Evolutionary conservation across 2,888 invertebrate species (phyloP).

Genomic region (Pollenia amentaria): DNA sequence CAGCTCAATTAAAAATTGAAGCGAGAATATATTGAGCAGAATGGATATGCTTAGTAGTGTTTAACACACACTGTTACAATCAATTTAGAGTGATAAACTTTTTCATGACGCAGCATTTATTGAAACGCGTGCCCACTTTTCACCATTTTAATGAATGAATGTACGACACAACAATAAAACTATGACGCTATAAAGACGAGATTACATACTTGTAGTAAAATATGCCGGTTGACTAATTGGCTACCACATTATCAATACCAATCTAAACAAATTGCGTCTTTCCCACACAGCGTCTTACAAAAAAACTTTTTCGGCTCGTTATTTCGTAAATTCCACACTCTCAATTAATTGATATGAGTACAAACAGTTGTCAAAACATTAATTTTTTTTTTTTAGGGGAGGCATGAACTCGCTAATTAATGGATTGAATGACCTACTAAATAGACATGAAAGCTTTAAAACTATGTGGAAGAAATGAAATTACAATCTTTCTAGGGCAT

Average conservation of each 20-base stretch:
- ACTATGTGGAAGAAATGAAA: conserved; percentile 15
- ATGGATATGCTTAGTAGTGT: not conserved
- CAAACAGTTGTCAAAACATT: conserved; percentile 52
- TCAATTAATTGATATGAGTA: conserved; percentile 50
- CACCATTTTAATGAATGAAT: conserved; percentile 19
- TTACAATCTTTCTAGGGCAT: conserved; percentile 24
- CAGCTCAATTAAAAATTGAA: not conserved
- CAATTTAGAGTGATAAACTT: conserved; percentile 40
- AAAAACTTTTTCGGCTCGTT: conserved; percentile 6
- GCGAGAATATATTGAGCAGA: not conserved
- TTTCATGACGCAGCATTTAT: conserved; percentile 59
- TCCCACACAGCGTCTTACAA: conserved; percentile 65
- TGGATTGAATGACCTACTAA: conserved; percentile 13
- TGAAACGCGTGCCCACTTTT: conserved; percentile 62
- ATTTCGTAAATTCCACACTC: not conserved
- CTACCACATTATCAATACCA: not conserved
- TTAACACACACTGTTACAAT: not conserved
- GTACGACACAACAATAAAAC: not conserved
- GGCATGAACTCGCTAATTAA: not conserved
- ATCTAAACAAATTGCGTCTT: conserved; percentile 44
- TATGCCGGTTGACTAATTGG: conserved; percentile 16
- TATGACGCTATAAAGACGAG: conserved; percentile 23
- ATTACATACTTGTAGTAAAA: conserved; percentile 22
- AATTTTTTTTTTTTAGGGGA: conserved; percentile 37
- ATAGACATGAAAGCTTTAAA: conserved; percentile 2